Evolutionary conservation across 2,113 vertebrate species (phyloP).

Genomic region (Dicaeum eximium): DNA sequence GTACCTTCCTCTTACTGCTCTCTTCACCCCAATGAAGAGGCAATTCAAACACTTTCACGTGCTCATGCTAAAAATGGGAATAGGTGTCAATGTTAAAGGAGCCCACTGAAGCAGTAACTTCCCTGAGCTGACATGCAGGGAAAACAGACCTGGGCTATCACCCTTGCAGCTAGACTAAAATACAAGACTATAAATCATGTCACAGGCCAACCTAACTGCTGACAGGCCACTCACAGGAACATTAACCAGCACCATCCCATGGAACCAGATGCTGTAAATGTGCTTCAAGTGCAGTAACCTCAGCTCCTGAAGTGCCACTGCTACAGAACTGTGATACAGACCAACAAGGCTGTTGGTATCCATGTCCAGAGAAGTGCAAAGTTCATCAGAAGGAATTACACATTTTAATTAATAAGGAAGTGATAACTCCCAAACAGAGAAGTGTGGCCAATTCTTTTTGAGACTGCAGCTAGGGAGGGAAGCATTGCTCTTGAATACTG

Average conservation of each 20-base stretch:
- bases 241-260: background rate
- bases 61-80: background rate
- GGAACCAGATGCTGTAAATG: background rate
- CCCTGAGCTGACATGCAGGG: background rate
- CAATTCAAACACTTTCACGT: background rate
- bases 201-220: background rate
- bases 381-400: background rate
- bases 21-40: background rate
- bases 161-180: background rate
- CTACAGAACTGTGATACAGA: background rate
- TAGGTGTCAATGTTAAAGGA: background rate
- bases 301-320: background rate
- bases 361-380: fast-evolving
- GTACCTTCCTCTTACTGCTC: background rate
- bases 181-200: background rate
- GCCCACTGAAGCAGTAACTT: background rate
- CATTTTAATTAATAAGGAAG: background rate
- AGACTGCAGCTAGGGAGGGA: background rate
- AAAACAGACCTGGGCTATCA: background rate
- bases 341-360: fast-evolving
- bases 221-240: slow-evolving; percentile 1
- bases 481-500: background rate
- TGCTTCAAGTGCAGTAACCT: background rate
- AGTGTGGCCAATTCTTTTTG: background rate
- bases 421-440: background rate